Evolutionary conservation across 2,888 invertebrate species (phyloP).

Genomic region (Hypercompe scribonia): DNA sequence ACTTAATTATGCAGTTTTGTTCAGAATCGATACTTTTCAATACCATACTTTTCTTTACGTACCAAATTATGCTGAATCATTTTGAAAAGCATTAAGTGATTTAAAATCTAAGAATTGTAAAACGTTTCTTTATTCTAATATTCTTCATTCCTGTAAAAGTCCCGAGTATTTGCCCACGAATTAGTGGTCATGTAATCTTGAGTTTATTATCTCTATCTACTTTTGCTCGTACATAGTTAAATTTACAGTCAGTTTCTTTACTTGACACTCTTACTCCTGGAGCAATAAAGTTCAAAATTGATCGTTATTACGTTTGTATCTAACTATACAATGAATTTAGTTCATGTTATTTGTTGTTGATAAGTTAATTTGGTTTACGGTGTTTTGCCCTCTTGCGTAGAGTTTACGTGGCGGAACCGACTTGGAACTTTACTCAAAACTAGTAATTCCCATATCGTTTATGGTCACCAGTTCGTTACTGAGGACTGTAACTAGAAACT

Average conservation of each 20-base stretch:
- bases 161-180: constrained; percentile 59
- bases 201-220: constrained; percentile 52
- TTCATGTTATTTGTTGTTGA: constrained; percentile 62
- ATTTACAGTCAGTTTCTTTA: neutral
- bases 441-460: neutral
- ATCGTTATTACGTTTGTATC: neutral
- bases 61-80: neutral
- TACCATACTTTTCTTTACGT: neutral
- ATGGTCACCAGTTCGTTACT: neutral
- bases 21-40: neutral
- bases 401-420: constrained; percentile 18
- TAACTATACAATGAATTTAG: constrained; percentile 25
- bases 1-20: neutral
- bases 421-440: neutral
- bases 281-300: constrained; percentile 22
- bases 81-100: neutral
- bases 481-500: neutral
- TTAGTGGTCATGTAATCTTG: constrained; percentile 58
- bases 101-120: neutral
- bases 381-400: constrained; percentile 45
- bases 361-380: constrained; percentile 66
- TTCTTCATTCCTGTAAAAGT: constrained; percentile 27
- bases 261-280: constrained; percentile 3
- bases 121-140: constrained; percentile 18
- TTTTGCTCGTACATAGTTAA: constrained; percentile 12